Percentiles rank a stretch among this genome's conserved stretches.
These are phyloP conservation scores for Amazona vittata DNA, from an alignment of 2,113 vertebrate genomes.

Conservation along the genomic window DNA sequence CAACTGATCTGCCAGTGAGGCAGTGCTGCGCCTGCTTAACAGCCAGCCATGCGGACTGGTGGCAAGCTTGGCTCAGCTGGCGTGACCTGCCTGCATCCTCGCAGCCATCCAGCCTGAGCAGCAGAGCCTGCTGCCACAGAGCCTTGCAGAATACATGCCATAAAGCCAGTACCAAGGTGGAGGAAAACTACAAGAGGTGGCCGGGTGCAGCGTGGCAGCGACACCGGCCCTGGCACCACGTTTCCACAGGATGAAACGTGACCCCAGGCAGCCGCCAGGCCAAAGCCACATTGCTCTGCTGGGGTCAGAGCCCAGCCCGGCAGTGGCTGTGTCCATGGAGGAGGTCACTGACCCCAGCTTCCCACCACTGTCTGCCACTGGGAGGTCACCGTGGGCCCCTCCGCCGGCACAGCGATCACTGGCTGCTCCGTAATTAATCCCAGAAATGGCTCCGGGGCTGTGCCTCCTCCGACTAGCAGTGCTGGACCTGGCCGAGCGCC, in stretches of 20 bases:
- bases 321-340: background rate
- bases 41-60: fast-evolving
- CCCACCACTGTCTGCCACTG: background rate
- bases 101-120: background rate
- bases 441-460: background rate
- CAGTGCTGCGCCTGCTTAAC: background rate
- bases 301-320: background rate
- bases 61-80: background rate
- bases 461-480: background rate
- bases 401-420: fast-evolving
- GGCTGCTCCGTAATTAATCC: conserved; percentile 56
- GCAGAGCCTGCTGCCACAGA: background rate
- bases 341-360: conserved; percentile 35
- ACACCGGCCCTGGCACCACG: fast-evolving
- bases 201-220: fast-evolving
- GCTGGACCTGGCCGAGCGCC: fast-evolving
- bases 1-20: background rate
- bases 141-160: background rate
- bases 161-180: background rate
- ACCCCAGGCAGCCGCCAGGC: background rate
- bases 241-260: background rate
- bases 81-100: background rate
- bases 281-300: fast-evolving
- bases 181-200: background rate
- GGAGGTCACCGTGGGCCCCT: background rate